Base-by-base conservation (phyloP, 2,113 vertebrate genomes). In the Takifugu bimaculatus region DNA sequence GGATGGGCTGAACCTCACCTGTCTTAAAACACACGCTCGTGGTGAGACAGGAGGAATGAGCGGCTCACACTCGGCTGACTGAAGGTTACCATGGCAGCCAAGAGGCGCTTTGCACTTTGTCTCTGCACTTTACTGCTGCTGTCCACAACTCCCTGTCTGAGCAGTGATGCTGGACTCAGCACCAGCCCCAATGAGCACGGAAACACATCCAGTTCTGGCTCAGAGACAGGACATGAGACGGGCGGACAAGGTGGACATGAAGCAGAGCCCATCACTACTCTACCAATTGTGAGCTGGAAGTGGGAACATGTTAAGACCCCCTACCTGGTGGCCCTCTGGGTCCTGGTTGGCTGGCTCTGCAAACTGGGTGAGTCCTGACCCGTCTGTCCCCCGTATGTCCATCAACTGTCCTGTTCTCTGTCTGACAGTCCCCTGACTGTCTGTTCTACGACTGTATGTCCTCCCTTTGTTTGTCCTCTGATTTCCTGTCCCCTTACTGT, bases 231-330 rank as follows among this genome's bases (percentile, higher is more conserved):
- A 0, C 35, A 62, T 5, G 45, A 3, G 3, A 28, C 51, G 0
- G 6, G 3, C 1, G 48, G 1, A 1, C 3, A 43, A 0, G 62
- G 9, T 54, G 52, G 52, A 27, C 44, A 49, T 12, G 72, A 28
- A 6, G 49, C 1, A 5, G 25, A 0, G 0, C 9, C 20, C 50
- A 72, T 91, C 79, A 82, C 77, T 10, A 90, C 88, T 0, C 45
- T 92, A n/a, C 87, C 90, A 1, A 89, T 92, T 13, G 91, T 92
- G 51, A 74, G 51, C 47, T 92, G 89, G 89, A 90, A 84, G 65
- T 92, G 91, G 91, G 15, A 77, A 0, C 89, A 91, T 14, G 86
- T 91, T 1, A 26, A 67, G 5, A 25, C 3, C 0, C 90, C 89
- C 0, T 92, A 92, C 80, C 42, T 91, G 67, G 88, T 92, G 72